Conservation (phyloP, 1,140 invertebrate genomes). For the Lordiphosa collinella region DNA sequence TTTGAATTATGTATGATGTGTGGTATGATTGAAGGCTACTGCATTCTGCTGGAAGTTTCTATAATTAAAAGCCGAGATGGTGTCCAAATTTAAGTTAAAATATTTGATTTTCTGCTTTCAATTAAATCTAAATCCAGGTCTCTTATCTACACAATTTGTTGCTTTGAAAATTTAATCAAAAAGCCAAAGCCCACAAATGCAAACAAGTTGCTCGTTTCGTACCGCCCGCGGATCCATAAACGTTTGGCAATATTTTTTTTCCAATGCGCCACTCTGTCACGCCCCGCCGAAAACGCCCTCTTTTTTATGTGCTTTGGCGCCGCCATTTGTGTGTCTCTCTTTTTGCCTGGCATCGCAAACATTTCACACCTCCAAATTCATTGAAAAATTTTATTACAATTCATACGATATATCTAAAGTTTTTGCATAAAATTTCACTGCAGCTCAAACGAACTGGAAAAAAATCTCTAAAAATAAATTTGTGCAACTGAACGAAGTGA, state of each 20-base stretch:
- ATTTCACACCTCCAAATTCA: conserved; percentile 62
- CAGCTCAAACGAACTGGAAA: conserved; percentile 48
- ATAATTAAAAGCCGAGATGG: conserved; percentile 9
- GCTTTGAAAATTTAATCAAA: conserved; percentile 23
- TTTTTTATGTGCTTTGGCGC: conserved; percentile 10
- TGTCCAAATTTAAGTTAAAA: not conserved
- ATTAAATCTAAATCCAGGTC: not conserved
- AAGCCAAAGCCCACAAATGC: conserved; percentile 1
- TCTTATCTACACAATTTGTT: conserved; percentile 13
- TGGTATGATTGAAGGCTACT: conserved; percentile 36
- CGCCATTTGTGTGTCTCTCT: conserved; percentile 8
- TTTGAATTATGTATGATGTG: conserved; percentile 58
- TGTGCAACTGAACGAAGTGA: conserved; percentile 5
- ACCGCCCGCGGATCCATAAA: conserved; percentile 14
- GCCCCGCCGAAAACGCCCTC: conserved; percentile 2
- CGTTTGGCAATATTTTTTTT: conserved; percentile 32
- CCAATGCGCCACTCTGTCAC: conserved; percentile 9
- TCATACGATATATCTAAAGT: conserved; percentile 30
- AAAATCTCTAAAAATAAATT: conserved; percentile 41
- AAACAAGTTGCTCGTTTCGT: conserved; percentile 11
- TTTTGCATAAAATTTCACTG: conserved; percentile 41
- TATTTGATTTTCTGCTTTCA: conserved; percentile 1
- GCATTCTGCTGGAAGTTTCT: not conserved
- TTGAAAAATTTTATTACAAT: conserved; percentile 49
- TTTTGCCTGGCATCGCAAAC: conserved; percentile 33